Evolutionary conservation across 1,140 invertebrate genomes (phyloP), one percentile per base, ranked within the genome.

Genomic region (Daktulosphaira vitifoliae): DNA sequence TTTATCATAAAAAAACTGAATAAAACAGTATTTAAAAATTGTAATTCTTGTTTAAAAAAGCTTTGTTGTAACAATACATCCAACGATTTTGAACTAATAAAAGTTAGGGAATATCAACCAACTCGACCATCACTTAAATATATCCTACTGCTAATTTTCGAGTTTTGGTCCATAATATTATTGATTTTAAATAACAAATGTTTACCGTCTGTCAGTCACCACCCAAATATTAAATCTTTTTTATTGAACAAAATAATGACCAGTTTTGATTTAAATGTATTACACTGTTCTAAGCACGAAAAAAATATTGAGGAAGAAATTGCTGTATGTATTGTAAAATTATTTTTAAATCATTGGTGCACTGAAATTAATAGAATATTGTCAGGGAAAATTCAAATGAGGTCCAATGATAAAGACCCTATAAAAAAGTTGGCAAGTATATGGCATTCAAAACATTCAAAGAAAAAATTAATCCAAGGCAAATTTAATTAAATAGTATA

Each of bases 1-100:
- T 50, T 50, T 29, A 29, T 50, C 16, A 50, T 50, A 50, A 50
- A 50, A 50, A 50, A 29, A 7, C 25, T 49, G 15, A 25, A 49
- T 25, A 49, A 49, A 49, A 23, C 22, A 1, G 22, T 49, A 9
- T 25, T 49, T 25, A 49, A 49, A 49, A 25, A 49, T 49, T 49
- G 46, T 49, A 25, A 49, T 9, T 13, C 22, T 2, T 49, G 46
- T 29, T 25, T 51, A 16, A 29, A 25, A 26, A 15, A 51, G 29
- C n/a, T 51, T 26, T 29, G 49, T 29, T 16, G 15, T n/a, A 51
- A 26, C 25, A 16, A 18, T 16, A 1, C 5, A 3, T 51, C 49
- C 9, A 3, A 51, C 26, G 49, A 51, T 8, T 26, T 29, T 26
- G 25, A 52, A 33, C n/a, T 52, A n/a, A 52, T 52, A 18, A 29